A percentile compares a stretch with the other conserved stretches of the same genome.
Conservation (phyloP, 2,113 vertebrate species). For the Triplophysa dalaica region DNA sequence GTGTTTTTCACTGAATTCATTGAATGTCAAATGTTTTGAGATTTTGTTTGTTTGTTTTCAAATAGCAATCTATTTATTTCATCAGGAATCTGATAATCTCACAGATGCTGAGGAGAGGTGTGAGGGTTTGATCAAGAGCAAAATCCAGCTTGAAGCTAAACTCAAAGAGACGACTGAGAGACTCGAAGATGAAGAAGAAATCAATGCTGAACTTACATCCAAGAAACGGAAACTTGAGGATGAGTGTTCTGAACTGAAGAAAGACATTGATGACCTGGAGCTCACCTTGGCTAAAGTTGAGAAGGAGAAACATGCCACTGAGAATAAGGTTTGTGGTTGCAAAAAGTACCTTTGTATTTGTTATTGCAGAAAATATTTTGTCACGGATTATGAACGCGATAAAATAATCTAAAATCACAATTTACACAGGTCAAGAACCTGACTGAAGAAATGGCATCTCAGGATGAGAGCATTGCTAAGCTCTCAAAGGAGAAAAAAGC, state of each 20-base stretch:
- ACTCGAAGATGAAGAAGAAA: background rate
- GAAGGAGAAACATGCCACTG: constrained; percentile 51
- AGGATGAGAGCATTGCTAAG: constrained; percentile 47
- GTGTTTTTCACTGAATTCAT: background rate
- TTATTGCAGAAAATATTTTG: no score
- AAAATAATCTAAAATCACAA: no score
- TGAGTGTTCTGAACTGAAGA: constrained; percentile 60
- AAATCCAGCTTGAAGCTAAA: background rate
- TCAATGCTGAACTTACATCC: constrained; percentile 67
- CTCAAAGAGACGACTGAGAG: background rate
- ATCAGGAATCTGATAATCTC: constrained; percentile 63
- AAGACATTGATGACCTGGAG: constrained; percentile 41
- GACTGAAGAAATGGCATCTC: constrained; percentile 47
- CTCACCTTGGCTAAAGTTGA: constrained; percentile 64
- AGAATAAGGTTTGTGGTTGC: constrained; percentile 44
- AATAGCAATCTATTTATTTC: no score
- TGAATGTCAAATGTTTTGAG: no score
- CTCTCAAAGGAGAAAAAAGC: constrained; percentile 60
- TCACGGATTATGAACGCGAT: no score
- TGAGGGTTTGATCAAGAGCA: background rate
- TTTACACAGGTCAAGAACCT: constrained; percentile 40
- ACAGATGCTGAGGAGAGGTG: background rate
- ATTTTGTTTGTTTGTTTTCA: no score
- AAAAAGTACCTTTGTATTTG: no score
- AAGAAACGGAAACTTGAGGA: constrained; percentile 58